phyloP scores from a whole-genome alignment of 1,140 invertebrate species.

The Drosophila repleta region DNA sequence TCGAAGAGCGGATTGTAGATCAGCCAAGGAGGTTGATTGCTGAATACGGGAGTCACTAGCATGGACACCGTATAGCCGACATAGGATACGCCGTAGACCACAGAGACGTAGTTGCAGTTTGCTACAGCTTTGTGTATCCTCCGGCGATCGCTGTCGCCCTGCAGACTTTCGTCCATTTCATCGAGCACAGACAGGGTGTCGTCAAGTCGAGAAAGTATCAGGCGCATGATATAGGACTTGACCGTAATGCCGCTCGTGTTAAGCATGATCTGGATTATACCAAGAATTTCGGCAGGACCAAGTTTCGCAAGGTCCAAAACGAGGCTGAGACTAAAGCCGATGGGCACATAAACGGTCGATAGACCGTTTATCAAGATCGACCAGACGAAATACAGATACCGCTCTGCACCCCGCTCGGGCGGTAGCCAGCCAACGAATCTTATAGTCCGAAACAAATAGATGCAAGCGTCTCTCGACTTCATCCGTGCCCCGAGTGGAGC shows the following conservation, averaged over 20 bases:
- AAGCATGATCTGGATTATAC: background rate
- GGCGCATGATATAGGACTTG: background rate
- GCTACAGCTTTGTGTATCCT: conserved; percentile 11
- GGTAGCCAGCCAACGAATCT: conserved; percentile 12
- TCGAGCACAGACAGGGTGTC: background rate
- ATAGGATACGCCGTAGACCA: background rate
- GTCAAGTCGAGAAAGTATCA: background rate
- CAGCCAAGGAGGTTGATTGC: conserved; percentile 39
- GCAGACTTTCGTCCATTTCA: conserved; percentile 5
- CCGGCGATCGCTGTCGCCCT: background rate
- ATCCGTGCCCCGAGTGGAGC: conserved; percentile 6
- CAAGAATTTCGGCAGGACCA: conserved; percentile 1
- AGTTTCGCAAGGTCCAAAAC: background rate
- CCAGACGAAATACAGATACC: conserved; percentile 10
- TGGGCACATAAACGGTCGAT: background rate
- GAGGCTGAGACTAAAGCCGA: background rate
- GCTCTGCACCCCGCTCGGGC: background rate
- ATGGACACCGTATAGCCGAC: background rate
- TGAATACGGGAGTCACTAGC: background rate
- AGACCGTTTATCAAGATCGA: background rate
- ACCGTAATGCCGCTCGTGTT: background rate
- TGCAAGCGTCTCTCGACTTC: background rate
- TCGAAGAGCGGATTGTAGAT: conserved; percentile 52
- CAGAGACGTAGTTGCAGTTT: background rate
- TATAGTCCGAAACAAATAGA: conserved; percentile 3